phyloP scores from a whole-genome alignment of 2,888 invertebrate genomes.

The Protodeltote pygarga region DNA sequence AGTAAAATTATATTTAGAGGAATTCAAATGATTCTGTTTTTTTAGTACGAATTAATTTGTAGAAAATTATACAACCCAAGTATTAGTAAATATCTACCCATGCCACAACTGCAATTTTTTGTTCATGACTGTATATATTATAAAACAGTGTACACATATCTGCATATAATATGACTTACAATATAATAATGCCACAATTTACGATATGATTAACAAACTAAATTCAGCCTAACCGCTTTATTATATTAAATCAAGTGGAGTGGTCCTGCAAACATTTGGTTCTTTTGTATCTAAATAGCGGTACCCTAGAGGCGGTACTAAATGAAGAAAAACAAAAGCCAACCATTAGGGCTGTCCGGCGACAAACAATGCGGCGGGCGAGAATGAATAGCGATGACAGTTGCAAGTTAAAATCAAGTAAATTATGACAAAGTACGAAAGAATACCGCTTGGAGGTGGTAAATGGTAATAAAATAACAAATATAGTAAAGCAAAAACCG shows the following conservation, averaged over 20 bases:
- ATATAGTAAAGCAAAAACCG: too few relatives aligned
- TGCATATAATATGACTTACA: too few relatives aligned
- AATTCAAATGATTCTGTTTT: too few relatives aligned
- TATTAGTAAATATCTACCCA: too few relatives aligned
- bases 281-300: slow-evolving; percentile 62
- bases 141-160: too few relatives aligned
- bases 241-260: slow-evolving; percentile 49
- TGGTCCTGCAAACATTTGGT: slow-evolving; percentile 52
- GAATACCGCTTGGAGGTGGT: not conserved
- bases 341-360: slow-evolving; percentile 67
- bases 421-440: not conserved
- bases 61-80: too few relatives aligned
- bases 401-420: not conserved
- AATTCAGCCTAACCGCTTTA: slow-evolving; percentile 35
- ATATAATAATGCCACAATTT: too few relatives aligned
- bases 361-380: slow-evolving; percentile 62
- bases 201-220: slow-evolving; percentile 32
- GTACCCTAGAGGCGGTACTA: slow-evolving; percentile 59
- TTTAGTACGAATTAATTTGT: too few relatives aligned
- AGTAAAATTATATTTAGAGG: too few relatives aligned
- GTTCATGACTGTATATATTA: too few relatives aligned
- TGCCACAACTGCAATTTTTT: too few relatives aligned
- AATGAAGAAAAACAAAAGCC: slow-evolving; percentile 78
- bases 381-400: slow-evolving; percentile 46
- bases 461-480: not conserved